Evolutionary conservation across 2,113 vertebrate species (phyloP).

Genomic region (Anolis sagrei): DNA sequence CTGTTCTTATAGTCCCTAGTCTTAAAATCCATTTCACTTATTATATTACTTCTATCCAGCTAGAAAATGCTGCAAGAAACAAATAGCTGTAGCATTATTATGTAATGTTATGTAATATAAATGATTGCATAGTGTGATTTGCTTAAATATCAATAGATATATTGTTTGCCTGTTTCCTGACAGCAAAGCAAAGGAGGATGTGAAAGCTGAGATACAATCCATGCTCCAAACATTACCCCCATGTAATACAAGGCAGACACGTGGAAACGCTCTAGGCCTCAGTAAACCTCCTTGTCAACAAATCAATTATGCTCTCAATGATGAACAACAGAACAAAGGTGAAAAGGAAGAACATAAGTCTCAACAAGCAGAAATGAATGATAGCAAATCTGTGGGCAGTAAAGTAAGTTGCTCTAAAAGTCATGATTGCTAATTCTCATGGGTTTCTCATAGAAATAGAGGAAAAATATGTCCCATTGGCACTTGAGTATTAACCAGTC

Average conservation of each 20-base stretch:
- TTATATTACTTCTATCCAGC: neutral
- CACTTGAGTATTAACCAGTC: neutral
- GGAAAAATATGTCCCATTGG: neutral
- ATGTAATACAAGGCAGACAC: conserved; percentile 59
- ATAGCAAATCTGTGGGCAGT: conserved; percentile 40
- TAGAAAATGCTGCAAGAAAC: neutral
- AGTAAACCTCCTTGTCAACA: conserved; percentile 35
- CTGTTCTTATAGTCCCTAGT: no score
- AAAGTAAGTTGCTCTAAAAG: neutral
- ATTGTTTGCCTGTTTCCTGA: conserved; percentile 49
- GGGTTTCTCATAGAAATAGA: neutral
- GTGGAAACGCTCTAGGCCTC: conserved; percentile 63
- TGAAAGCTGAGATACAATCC: conserved; percentile 47
- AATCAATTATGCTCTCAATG: conserved; percentile 47
- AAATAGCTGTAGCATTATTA: neutral
- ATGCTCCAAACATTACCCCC: conserved; percentile 41
- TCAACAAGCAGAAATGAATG: conserved; percentile 58
- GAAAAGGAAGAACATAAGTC: conserved; percentile 34
- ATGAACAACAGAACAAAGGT: conserved; percentile 55
- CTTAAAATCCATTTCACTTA: accelerated
- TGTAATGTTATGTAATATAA: conserved; percentile 32
- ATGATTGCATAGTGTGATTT: conserved; percentile 8
- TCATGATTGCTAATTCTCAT: conserved; percentile 10
- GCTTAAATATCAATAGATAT: conserved; percentile 28
- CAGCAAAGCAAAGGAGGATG: conserved; percentile 44